Evolutionary conservation across 2,797 vertebrate genomes (phyloP).

Genomic region (Atherinosoma microstoma): DNA sequence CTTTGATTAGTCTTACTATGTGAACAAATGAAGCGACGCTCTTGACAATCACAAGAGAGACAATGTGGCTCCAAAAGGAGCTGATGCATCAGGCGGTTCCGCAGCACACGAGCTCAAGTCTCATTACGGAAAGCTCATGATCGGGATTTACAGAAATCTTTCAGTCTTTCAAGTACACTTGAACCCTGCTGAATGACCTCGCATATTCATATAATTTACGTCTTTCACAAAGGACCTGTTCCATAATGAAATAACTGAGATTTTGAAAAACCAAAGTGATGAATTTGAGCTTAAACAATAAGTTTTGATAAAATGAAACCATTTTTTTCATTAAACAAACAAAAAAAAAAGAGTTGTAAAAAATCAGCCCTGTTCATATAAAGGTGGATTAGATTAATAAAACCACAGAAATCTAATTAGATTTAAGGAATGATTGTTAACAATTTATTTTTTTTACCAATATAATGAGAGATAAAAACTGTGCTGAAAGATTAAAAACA

Average conservation of each 20-base stretch:
- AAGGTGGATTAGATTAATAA: neutral
- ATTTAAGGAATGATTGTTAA: neutral
- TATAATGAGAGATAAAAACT: too few relatives aligned
- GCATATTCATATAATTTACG: slow-evolving; percentile 5
- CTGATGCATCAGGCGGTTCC: slow-evolving; percentile 28
- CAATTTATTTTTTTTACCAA: too few relatives aligned
- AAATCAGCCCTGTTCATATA: neutral
- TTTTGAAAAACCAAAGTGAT: neutral
- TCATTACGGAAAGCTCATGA: slow-evolving; percentile 43
- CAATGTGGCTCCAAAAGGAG: slow-evolving; percentile 50
- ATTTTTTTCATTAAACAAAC: too few relatives aligned
- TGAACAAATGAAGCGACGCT: slow-evolving; percentile 63
- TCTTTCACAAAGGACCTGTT: slow-evolving; percentile 4
- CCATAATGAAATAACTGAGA: neutral
- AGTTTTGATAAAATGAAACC: neutral
- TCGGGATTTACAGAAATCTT: slow-evolving; percentile 41
- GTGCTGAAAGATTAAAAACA: too few relatives aligned
- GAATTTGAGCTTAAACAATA: neutral
- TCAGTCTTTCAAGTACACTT: slow-evolving; percentile 28
- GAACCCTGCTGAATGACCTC: slow-evolving; percentile 29
- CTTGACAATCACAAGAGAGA: slow-evolving; percentile 62
- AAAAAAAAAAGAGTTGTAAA: neutral
- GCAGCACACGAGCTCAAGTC: slow-evolving; percentile 44
- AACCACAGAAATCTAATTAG: too few relatives aligned
- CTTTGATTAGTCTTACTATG: slow-evolving; percentile 72